Base-by-base conservation (phyloP, 2,888 invertebrate species). In the Lottia gigantea region DNA sequence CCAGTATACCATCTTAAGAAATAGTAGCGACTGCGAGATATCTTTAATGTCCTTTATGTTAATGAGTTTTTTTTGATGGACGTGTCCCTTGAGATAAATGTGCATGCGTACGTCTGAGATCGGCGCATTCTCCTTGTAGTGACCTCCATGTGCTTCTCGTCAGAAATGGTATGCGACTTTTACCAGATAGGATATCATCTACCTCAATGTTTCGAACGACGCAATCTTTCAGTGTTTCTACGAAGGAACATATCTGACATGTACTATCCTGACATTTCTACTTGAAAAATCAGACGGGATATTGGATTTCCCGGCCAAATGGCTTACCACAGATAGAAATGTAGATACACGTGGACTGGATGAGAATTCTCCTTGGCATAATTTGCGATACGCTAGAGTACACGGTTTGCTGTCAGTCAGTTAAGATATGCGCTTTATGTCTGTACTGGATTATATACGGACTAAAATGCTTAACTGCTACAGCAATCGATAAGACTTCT, bases 381-480 rank as follows among this genome's bases (percentile, higher is more conserved):
- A 62, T 40, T 74, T 75, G 19, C 72, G 70, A 62, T 46, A 71
- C 3, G 71, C 71, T 46, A 73, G 74, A 7, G 71, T 70, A 67
- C 72, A 76, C 1, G 75, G 75, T 64, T 74, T 71, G 46, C 73
- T 76, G 71, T 78, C 74, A 6, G 71, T 78, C 74, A 6, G 76
- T 73, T 1, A 77, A 67, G 14, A 77, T 66, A 66, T 75, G 78
- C n/a, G 73, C 63, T 8, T 45, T 63, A 16, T 68, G 64, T 4
- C 64, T 46, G 16, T 77, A 78, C 62, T 80, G 78, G 19, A 80
- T 72, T 12, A 80, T 75, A 62, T 72, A 79, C 7, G 77, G 80
- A 66, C 76, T 76, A 66, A 78, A 78, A 67, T 80, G 79, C 63
- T 75, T 76, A 11, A 73, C 49, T n/a, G 76, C 73, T 7, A 46